Conservation (phyloP, 1,140 invertebrate genomes). For the Pantala flavescens region DNA sequence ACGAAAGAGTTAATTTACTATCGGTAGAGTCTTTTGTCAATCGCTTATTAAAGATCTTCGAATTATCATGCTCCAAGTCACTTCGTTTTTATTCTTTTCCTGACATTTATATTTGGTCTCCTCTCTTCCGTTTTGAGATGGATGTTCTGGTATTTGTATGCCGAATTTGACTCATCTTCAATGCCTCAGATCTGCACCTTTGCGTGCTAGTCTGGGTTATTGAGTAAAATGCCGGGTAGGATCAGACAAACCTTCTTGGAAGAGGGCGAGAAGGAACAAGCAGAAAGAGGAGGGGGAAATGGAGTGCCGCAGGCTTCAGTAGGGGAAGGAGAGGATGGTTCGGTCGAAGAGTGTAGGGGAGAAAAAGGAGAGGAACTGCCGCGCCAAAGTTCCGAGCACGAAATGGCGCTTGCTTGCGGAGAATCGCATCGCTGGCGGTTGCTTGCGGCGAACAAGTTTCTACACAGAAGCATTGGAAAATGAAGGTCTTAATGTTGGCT, state of each 20-base stretch:
- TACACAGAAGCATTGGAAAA: neutral
- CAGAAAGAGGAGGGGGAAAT: neutral
- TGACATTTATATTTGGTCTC: no score
- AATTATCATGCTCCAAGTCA: no score
- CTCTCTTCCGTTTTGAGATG: no score
- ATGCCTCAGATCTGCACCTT: neutral
- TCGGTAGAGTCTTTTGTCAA: no score
- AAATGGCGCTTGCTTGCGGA: neutral
- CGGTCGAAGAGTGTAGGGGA: neutral
- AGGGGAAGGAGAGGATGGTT: neutral
- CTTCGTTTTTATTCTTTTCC: no score
- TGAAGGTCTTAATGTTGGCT: neutral
- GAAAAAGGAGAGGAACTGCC: neutral
- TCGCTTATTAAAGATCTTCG: no score
- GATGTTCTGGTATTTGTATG: neutral
- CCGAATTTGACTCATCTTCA: neutral
- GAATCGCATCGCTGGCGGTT: neutral
- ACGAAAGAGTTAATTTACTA: no score
- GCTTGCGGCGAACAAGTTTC: neutral
- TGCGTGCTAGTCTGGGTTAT: neutral
- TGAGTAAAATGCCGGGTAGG: constrained; percentile 1
- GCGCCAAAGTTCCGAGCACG: neutral
- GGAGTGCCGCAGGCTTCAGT: neutral
- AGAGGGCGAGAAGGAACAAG: constrained; percentile 7
- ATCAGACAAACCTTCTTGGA: constrained; percentile 5